These are phyloP conservation scores for Ariolimax columbianus DNA, from an alignment of 2,888 invertebrate species.

Conservation along the genomic window DNA sequence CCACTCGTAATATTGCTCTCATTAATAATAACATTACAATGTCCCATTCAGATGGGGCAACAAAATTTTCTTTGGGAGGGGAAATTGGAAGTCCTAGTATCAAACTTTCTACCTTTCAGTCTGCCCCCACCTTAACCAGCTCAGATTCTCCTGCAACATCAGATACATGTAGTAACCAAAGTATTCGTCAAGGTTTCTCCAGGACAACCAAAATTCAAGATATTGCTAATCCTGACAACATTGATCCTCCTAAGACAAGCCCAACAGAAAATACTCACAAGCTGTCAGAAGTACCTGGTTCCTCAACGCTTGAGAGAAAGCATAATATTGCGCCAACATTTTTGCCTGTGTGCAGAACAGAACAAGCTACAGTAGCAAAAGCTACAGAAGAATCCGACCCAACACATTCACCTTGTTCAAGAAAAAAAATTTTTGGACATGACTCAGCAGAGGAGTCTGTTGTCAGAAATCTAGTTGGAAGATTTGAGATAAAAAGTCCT, in stretches of 20 bases:
- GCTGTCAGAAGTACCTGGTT: not conserved
- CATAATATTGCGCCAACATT: not conserved
- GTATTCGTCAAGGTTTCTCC: not conserved
- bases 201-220: not conserved
- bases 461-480: conserved; percentile 64
- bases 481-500: conserved; percentile 59
- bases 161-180: not conserved
- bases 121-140: not conserved
- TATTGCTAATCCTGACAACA: not conserved
- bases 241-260: not conserved
- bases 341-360: not conserved
- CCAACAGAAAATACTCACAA: not conserved
- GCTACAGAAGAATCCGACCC: not conserved
- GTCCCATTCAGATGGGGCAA: not conserved
- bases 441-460: conserved; percentile 47
- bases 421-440: not conserved
- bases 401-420: not conserved
- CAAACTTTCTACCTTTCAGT: not conserved
- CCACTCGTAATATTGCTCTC: not conserved
- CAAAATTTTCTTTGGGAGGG: not conserved
- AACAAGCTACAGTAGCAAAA: not conserved
- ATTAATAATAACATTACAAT: not conserved
- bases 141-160: not conserved
- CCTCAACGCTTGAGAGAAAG: not conserved
- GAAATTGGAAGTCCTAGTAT: not conserved